These are phyloP conservation scores for Ctenomys sociabilis DNA, from an alignment of 2,113 vertebrate species.

Conservation along the genomic window DNA sequence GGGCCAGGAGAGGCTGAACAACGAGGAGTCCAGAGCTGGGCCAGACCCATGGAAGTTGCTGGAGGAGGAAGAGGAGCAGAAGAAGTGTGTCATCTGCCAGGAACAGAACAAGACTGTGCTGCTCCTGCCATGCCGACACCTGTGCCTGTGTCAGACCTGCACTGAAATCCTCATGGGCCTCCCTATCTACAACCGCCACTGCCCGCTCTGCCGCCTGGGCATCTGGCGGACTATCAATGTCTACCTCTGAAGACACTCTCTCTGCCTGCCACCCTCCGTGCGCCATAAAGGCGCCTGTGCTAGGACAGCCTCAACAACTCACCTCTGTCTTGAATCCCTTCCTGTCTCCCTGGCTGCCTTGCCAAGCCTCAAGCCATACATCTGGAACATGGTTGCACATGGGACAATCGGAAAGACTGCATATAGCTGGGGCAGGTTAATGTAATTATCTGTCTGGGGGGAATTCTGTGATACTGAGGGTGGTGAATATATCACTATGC, in stretches of 20 bases:
- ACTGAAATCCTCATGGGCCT: slow-evolving; percentile 93
- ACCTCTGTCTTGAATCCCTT: neutral
- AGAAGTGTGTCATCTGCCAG: slow-evolving; percentile 99
- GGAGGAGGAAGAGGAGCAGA: slow-evolving; percentile 97
- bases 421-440: slow-evolving; percentile 7
- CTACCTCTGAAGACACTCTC: slow-evolving; percentile 89
- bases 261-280: neutral
- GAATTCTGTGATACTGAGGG: neutral
- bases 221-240: slow-evolving; percentile 98
- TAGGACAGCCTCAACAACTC: neutral
- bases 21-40: slow-evolving; percentile 59
- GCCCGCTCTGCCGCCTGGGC: slow-evolving; percentile 95
- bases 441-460: neutral
- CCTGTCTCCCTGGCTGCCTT: neutral
- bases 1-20: slow-evolving; percentile 78
- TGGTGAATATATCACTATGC: slow-evolving; percentile 67
- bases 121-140: slow-evolving; percentile 96
- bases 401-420: neutral
- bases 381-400: neutral
- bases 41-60: slow-evolving; percentile 91
- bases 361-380: slow-evolving; percentile 59
- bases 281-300: neutral
- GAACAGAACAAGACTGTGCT: slow-evolving; percentile 96
- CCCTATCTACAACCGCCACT: slow-evolving; percentile 95
- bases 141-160: slow-evolving; percentile 95